Evolutionary conservation across 2,113 vertebrate species (phyloP).

Genomic region (Muntiacus muntjak): DNA sequence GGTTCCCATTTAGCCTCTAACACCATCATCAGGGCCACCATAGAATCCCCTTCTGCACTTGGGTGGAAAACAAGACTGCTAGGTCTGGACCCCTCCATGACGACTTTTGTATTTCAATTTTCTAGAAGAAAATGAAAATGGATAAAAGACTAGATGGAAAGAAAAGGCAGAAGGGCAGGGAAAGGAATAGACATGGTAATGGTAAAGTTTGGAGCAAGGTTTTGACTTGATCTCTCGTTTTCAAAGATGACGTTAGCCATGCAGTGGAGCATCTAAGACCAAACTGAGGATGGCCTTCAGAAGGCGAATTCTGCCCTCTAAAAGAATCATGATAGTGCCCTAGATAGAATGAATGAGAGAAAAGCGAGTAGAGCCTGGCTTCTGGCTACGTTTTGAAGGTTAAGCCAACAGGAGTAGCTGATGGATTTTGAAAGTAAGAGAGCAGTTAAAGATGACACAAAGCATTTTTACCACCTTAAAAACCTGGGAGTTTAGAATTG

Average conservation of each 20-base stretch:
- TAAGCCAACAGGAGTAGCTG: background rate
- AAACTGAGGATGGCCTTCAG: background rate
- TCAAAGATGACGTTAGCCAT: background rate
- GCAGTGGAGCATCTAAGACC: background rate
- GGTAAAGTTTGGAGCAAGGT: background rate
- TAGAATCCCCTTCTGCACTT: background rate
- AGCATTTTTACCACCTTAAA: background rate
- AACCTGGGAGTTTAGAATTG: background rate
- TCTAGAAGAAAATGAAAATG: background rate
- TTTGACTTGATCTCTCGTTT: background rate
- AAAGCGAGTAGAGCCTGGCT: background rate
- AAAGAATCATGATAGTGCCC: background rate
- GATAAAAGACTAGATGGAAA: background rate
- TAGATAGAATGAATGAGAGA: background rate
- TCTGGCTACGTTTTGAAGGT: background rate
- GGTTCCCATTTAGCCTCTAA: background rate
- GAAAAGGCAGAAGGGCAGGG: background rate
- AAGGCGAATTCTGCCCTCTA: background rate
- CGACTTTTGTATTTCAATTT: background rate
- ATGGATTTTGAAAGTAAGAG: background rate
- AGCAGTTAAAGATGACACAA: background rate
- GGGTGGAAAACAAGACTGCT: background rate
- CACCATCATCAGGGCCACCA: background rate
- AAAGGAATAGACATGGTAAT: background rate
- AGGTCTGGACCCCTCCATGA: background rate